Evolutionary conservation across 64 coral and sea anemone species (phyloP).

Genomic region (Actinia tenebrosa): DNA sequence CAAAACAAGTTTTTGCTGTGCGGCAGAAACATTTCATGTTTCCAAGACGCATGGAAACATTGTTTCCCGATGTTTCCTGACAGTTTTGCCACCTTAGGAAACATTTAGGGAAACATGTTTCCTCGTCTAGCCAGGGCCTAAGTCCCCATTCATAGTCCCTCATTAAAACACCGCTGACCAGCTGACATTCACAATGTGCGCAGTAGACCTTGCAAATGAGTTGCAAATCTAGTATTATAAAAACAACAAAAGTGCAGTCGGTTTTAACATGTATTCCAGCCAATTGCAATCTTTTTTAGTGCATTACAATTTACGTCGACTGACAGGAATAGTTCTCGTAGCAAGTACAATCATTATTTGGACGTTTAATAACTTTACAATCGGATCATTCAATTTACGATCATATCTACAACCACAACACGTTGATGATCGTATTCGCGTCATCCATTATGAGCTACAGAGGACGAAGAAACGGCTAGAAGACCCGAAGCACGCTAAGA

Average conservation of each 20-base stretch:
- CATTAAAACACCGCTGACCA: neutral
- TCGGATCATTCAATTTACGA: neutral
- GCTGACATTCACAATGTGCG: neutral
- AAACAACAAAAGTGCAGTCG: neutral
- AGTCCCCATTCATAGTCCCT: no score
- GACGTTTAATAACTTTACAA: neutral
- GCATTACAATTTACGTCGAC: neutral
- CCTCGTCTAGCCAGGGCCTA: no score
- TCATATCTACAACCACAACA: neutral
- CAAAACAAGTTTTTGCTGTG: no score
- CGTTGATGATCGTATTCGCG: slow-evolving; percentile 11
- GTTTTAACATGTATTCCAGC: neutral
- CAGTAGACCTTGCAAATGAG: slow-evolving; percentile 5
- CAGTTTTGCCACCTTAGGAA: no score
- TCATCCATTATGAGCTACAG: slow-evolving; percentile 2
- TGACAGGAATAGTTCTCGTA: neutral
- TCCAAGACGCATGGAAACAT: no score
- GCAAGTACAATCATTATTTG: slow-evolving; percentile 5
- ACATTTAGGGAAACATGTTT: no score
- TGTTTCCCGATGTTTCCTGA: no score
- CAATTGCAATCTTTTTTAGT: neutral
- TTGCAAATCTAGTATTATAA: neutral
- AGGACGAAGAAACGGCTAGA: slow-evolving; percentile 3
- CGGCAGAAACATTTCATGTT: no score
- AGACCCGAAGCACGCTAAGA: neutral